These are phyloP conservation scores for Myotis vivesi DNA, from an alignment of 2,797 vertebrate genomes.

Conservation along the genomic window DNA sequence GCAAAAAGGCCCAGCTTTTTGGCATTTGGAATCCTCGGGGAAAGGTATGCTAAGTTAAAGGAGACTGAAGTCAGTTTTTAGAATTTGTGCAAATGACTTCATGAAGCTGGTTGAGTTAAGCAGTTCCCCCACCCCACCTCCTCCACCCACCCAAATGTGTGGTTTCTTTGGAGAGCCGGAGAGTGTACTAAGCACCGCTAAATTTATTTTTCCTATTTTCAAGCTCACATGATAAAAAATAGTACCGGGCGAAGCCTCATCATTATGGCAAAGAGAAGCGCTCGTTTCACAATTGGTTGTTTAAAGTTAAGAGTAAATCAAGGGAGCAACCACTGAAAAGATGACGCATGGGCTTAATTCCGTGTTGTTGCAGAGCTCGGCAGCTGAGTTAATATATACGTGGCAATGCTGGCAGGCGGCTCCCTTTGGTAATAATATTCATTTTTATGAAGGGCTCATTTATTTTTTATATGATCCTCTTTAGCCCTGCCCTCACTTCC, in stretches of 20 bases:
- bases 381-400: constrained; percentile 35
- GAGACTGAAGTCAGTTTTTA: constrained; percentile 40
- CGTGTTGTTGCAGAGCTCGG: background rate
- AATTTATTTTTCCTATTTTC: constrained; percentile 50
- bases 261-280: background rate
- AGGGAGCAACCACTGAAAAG: constrained; percentile 22
- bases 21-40: background rate
- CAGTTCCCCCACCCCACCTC: background rate
- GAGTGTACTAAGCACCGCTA: background rate
- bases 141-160: background rate
- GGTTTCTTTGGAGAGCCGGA: constrained; percentile 6
- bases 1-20: constrained; percentile 40
- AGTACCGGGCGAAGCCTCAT: background rate
- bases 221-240: background rate
- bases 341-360: constrained; percentile 22
- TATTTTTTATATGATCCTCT: constrained; percentile 56
- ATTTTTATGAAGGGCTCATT: constrained; percentile 60
- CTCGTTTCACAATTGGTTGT: constrained; percentile 4
- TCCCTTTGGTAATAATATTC: constrained; percentile 61
- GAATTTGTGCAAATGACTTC: constrained; percentile 46
- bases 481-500: constrained; percentile 41
- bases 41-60: constrained; percentile 22
- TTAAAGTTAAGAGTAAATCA: constrained; percentile 47
- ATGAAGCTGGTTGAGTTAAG: background rate
- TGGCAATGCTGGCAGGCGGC: constrained; percentile 28